Conservation (phyloP, 2,888 invertebrate species). For the Agapetus fuscipes region DNA sequence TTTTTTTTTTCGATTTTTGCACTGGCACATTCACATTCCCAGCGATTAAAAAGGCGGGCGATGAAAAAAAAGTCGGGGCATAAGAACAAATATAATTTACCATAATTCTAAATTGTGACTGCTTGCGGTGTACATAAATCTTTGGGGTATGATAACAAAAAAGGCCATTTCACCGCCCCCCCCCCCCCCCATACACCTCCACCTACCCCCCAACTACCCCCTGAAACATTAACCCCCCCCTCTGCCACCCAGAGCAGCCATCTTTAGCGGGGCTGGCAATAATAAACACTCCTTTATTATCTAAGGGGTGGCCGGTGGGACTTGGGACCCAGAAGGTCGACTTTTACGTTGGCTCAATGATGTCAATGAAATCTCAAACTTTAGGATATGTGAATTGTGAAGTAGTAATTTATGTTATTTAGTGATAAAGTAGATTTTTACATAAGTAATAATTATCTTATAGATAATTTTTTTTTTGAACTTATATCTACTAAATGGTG, state of each 20-base stretch:
- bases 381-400: too few species aligned
- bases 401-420: too few species aligned
- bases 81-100: conserved; percentile 22
- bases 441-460: too few species aligned
- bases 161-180: conserved; percentile 20
- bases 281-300: conserved; percentile 23
- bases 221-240: conserved; percentile 11
- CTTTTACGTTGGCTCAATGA: too few species aligned
- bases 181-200: conserved; percentile 8
- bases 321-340: too few species aligned
- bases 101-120: conserved; percentile 22
- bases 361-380: too few species aligned
- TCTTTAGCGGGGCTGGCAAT: conserved; percentile 20
- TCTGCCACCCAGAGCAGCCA: conserved; percentile 23
- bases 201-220: conserved; percentile 2
- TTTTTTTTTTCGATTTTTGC: too few species aligned
- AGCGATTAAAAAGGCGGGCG: conserved; percentile 20
- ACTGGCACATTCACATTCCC: too few species aligned
- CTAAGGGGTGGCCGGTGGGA: conserved; percentile 20
- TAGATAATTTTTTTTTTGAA: too few species aligned
- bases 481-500: too few species aligned
- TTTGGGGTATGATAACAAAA: conserved; percentile 22
- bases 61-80: conserved; percentile 18
- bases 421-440: too few species aligned
- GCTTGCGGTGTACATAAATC: conserved; percentile 22